Conservation (phyloP, 2,113 vertebrate genomes). For the Hoplias malabaricus region DNA sequence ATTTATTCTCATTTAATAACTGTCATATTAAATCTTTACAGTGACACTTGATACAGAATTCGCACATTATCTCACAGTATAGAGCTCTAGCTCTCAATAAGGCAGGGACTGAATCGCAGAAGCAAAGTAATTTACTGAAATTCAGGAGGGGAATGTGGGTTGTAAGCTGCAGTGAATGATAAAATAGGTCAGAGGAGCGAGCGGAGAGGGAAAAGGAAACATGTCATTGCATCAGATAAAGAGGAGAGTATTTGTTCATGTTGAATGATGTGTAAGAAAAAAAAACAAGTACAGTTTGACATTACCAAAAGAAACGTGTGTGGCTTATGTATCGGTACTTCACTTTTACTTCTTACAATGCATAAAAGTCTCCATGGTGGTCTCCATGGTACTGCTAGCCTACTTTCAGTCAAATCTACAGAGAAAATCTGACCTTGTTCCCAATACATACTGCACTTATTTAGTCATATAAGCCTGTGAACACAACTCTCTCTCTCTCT, state of each 20-base stretch:
- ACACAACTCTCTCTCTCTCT: too few species aligned
- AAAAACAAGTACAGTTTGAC: background rate
- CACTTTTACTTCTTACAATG: background rate
- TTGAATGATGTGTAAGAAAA: background rate
- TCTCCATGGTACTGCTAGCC: slow-evolving; percentile 39
- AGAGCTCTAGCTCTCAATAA: background rate
- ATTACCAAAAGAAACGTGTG: background rate
- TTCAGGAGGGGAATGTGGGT: slow-evolving; percentile 1
- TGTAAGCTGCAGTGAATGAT: slow-evolving; percentile 23
- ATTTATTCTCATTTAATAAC: background rate
- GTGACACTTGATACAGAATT: background rate
- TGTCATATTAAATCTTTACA: background rate
- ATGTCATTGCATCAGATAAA: slow-evolving; percentile 30
- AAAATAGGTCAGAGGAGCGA: slow-evolving; percentile 47
- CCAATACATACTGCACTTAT: slow-evolving; percentile 29
- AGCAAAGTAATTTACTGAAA: background rate
- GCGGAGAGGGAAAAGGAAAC: slow-evolving; percentile 4
- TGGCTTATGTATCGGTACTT: background rate
- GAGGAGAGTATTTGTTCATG: slow-evolving; percentile 5
- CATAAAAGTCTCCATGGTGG: background rate
- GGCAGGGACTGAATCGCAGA: background rate
- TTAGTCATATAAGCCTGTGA: slow-evolving; percentile 7
- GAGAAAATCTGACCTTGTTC: slow-evolving; percentile 57
- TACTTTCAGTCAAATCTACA: slow-evolving; percentile 43
- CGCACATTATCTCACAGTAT: background rate